These are phyloP conservation scores for Gadus chalcogrammus DNA, from an alignment of 2,113 vertebrate species.

Conservation along the genomic window DNA sequence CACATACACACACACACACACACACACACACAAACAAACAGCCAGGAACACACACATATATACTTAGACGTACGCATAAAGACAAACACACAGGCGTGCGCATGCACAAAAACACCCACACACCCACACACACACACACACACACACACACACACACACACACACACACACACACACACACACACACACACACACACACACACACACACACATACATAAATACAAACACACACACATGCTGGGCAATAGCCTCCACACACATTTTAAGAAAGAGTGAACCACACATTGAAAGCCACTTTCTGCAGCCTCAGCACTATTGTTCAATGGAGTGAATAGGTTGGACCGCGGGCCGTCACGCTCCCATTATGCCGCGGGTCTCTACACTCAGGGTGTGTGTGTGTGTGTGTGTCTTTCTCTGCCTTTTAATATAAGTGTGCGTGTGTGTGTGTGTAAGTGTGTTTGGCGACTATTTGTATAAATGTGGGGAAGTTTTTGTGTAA, in stretches of 20 bases:
- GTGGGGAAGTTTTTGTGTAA: too few species aligned
- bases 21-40: slow-evolving; percentile 9
- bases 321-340: slow-evolving; percentile 54
- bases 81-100: not conserved
- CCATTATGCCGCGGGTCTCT: slow-evolving; percentile 40
- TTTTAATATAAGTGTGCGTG: not conserved
- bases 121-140: too few species aligned
- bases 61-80: not conserved
- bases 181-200: not conserved
- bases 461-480: too few species aligned
- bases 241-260: too few species aligned
- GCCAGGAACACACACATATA: slow-evolving; percentile 1
- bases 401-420: slow-evolving; percentile 18
- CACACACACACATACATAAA: not conserved
- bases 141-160: too few species aligned
- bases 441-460: not conserved
- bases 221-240: too few species aligned
- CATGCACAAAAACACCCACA: too few species aligned
- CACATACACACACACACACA: not conserved
- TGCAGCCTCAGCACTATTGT: slow-evolving; percentile 67
- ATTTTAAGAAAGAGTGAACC: not conserved
- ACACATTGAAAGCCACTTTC: slow-evolving; percentile 53
- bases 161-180: slow-evolving; percentile 1
- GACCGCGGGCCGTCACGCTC: slow-evolving; percentile 68
- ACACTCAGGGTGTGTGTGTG: slow-evolving; percentile 17